Conservation (phyloP, 2,797 vertebrate genomes). For the Meriones psammophilus region DNA sequence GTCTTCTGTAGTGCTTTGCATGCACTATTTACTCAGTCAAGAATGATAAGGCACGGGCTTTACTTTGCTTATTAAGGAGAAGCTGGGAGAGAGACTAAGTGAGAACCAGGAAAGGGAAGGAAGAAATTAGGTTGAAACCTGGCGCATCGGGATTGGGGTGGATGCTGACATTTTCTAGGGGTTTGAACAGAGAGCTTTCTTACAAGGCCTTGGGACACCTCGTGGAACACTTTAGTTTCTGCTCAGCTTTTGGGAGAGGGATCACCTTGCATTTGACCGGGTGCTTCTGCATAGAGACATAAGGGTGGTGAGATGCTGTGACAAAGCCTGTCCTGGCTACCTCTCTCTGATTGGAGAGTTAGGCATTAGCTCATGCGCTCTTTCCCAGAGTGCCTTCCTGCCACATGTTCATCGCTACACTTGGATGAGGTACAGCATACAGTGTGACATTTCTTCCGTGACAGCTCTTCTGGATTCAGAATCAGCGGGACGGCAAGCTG, state of each 20-base stretch:
- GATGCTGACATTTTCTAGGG: neutral
- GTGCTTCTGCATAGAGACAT: neutral
- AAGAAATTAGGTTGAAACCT: neutral
- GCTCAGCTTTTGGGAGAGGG: neutral
- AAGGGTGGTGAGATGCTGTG: rapidly evolving
- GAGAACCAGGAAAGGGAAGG: neutral
- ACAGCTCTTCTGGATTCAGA: neutral
- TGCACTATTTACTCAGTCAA: neutral
- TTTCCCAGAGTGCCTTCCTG: neutral
- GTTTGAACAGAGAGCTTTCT: neutral
- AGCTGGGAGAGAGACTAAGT: neutral
- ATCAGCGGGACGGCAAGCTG: neutral
- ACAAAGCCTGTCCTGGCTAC: neutral
- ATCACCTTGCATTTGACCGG: neutral
- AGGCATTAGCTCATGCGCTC: neutral
- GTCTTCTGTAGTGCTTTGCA: neutral
- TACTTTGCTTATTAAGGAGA: neutral
- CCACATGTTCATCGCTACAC: constrained; percentile 4
- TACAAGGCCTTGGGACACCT: too few relatives aligned
- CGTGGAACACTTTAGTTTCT: neutral
- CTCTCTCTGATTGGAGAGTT: neutral
- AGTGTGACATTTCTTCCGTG: neutral
- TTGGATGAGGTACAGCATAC: neutral
- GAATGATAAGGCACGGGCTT: neutral
- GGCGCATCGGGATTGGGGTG: neutral